These are phyloP conservation scores for Acronicta psi DNA, from an alignment of 2,888 invertebrate species.

Conservation along the genomic window DNA sequence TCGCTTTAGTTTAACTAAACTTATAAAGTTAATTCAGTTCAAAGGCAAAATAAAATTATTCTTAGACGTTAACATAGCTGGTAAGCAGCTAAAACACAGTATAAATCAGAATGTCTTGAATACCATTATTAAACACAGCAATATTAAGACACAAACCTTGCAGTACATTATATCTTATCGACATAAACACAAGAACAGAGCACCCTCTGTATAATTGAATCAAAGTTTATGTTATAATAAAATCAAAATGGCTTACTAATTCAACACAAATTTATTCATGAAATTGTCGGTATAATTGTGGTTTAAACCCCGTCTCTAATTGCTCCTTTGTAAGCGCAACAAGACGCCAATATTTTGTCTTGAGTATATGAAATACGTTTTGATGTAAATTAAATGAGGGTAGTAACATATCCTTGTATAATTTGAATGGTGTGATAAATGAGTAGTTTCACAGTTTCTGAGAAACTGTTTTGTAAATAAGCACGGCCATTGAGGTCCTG, in stretches of 20 bases:
- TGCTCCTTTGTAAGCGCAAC: constrained; percentile 57
- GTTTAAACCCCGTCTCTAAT: constrained; percentile 55
- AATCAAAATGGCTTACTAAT: constrained; percentile 47
- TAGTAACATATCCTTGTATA: neutral
- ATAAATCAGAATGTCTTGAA: neutral
- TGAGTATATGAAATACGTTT: constrained; percentile 18
- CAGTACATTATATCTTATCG: constrained; percentile 4
- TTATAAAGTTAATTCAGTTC: too few relatives aligned
- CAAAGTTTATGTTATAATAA: constrained; percentile 44
- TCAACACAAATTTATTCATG: constrained; percentile 59
- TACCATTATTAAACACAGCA: neutral
- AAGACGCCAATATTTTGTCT: constrained; percentile 32
- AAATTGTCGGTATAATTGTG: constrained; percentile 60
- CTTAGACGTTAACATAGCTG: too few relatives aligned
- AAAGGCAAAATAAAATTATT: too few relatives aligned
- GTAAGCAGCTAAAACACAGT: neutral
- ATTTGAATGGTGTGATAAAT: neutral
- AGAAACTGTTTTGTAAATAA: too few relatives aligned
- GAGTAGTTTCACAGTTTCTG: neutral
- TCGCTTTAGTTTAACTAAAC: too few relatives aligned
- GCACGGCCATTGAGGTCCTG: too few relatives aligned
- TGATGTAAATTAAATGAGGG: constrained; percentile 9
- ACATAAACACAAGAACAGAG: constrained; percentile 16
- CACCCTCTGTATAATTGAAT: constrained; percentile 28
- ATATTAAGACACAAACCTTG: constrained; percentile 3